These are phyloP conservation scores for Nudaria mundana DNA, from an alignment of 2,888 invertebrate genomes.

Conservation along the genomic window DNA sequence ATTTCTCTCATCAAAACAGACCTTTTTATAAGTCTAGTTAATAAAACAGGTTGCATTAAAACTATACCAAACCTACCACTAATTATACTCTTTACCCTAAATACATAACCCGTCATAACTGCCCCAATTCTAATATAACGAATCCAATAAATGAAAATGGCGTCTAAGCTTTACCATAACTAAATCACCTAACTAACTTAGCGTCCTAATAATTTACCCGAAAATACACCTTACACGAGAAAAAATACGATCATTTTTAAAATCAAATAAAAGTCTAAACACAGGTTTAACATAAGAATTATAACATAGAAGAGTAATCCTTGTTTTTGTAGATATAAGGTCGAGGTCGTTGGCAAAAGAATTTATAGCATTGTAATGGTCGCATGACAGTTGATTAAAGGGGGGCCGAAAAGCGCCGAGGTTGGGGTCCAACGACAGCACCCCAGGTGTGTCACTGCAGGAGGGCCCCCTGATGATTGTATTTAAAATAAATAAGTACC, in stretches of 20 bases:
- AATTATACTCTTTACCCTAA: conserved; percentile 30
- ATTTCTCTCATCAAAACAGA: no score
- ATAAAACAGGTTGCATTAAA: not conserved
- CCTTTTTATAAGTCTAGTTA: no score
- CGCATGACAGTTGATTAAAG: conserved; percentile 80
- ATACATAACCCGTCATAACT: conserved; percentile 57
- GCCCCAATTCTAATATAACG: conserved; percentile 64
- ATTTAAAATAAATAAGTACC: conserved; percentile 81
- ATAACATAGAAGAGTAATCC: not conserved
- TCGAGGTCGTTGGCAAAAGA: conserved; percentile 13
- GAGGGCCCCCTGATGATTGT: conserved; percentile 78
- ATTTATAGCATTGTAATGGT: conserved; percentile 63
- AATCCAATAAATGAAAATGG: conserved; percentile 69
- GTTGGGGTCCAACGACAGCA: conserved; percentile 78
- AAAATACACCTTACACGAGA: conserved; percentile 24
- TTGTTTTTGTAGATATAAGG: conserved; percentile 4
- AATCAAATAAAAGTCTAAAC: not conserved
- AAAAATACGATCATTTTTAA: conserved; percentile 1
- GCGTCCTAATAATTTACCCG: conserved; percentile 1
- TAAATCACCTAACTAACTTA: conserved; percentile 27
- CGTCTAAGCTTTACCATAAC: conserved; percentile 46
- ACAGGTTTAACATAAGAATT: conserved; percentile 1
- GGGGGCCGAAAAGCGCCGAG: conserved; percentile 75
- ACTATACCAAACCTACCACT: conserved; percentile 19
- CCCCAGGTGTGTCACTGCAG: conserved; percentile 68